Evolutionary conservation across 1,140 invertebrate species (phyloP), one percentile per base, ranked within the genome.

Genomic region (Cydia pomonella): DNA sequence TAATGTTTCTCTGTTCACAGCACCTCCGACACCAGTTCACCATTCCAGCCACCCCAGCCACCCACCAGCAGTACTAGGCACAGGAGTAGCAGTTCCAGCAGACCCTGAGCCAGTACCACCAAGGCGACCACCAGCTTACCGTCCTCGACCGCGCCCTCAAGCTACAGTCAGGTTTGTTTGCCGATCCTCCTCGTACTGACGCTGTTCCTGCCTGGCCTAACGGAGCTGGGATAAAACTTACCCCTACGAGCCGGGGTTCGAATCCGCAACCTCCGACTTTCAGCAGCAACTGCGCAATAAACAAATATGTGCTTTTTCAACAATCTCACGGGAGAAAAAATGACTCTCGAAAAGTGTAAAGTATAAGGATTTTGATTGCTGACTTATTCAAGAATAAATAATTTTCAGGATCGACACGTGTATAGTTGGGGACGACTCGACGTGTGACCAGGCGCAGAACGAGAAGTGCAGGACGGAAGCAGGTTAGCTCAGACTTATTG

Each of bases 381-480:
- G 29, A 5, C 29, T 33, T 7, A 44, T 44, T 44, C 41, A 44
- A 33, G 1, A 29, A 4, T 12, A 59, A 0, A 6, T 33, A 33
- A 44, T 53, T 90, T 84, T 33, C 82, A 93, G 97, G 81, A 98
- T 99, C 74, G 98, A 99, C 87, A 98, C 98, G 10, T 99, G 98
- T 82, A 98, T 98, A 27, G 97, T 98, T 1, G 98, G 97, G 2
- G 97, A 99, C 80, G 97, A 98, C 80, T 96, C 96, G n/a, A 98
- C 98, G 0, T 99, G 98, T 82, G 97, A 98, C 83, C 94, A 95
- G 64, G 96, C 96, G 25, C 96, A 98, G 87, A 96, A 98, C 84
- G 98, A 98, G 85, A 95, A 95, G 64, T 99, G 98, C 87, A 95
- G 96, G 76, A 98, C 97, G 0, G 97, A 98, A 91, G 95, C 97